Evolutionary conservation across 2,113 vertebrate genomes (phyloP), one percentile per base, ranked within the genome.

Genomic region (Syngnathus typhle): DNA sequence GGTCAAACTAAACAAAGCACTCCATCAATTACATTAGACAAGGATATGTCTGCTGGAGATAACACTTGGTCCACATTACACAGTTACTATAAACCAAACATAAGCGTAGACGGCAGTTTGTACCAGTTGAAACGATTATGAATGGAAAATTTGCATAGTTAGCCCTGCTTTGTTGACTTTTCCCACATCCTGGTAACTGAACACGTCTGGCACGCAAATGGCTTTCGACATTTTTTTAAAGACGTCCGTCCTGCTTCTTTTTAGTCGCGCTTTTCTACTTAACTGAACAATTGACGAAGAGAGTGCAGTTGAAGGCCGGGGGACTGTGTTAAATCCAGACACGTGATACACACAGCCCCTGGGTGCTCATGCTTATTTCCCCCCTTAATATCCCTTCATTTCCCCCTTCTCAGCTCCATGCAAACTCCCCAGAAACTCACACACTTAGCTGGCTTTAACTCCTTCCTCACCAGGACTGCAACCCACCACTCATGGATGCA

Each of bases 341-440:
- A 85, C 79, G 78, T 85, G 85, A 84, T 82, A 70, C 51, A 80
- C 79, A 64, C 75, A 76, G 75, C 79, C 77, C 69, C 70, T 77
- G 65, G 19, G 78, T 74, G 38, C 80, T 86, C 74, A 69, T 78
- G 79, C 82, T 79, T 78, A 80, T 83, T 86, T 81, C 38, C 76
- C 87, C 74, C 68, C 71, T 84, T 82, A 79, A 88, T 84, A 85
- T 89, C 74, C 82, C 70, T 87, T 90, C 81, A 88, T 88, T 85
- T 88, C 82, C 78, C 49, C 49, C 80, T 81, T 74, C 77, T 78
- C 72, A 79, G 74, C 70, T 78, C 70, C 69, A 56, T 74, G 74
- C 73, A 67, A 73, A 80, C 78, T 73, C 74, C 76, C 84, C 81
- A 74, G 71, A 82, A 77, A 82, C 81, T 73, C 73, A 70, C 69